Base-by-base conservation (phyloP, 1,140 invertebrate species). In the Hylaeus anthracinus region DNA sequence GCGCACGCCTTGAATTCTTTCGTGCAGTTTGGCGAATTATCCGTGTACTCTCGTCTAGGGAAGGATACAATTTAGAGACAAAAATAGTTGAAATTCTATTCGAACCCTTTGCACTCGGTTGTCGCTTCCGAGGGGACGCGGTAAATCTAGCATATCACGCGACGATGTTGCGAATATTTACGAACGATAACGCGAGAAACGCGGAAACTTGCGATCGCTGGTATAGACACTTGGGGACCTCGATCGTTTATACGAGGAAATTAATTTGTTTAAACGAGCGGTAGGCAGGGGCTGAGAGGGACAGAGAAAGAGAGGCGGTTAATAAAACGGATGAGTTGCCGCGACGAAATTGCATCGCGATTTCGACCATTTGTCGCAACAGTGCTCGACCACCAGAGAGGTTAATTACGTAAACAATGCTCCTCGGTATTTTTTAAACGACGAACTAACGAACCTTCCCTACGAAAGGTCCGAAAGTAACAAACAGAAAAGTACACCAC, bases 381-480 rank as follows among this genome's bases (percentile, higher is more conserved):
- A 78, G 63, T 63, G 67, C n/a, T 48, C 12, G 6, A 12, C 45
- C 66, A 37, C 56, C 65, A 51, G 55, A 63, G 66, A 72, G 67
- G 76, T 72, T 78, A 78, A 78, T 78, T 78, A 78, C 76, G 76
- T 71, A 72, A 78, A 78, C 67, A 72, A 15, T 41, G 61, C 53
- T 75, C 39, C 48, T 75, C n/a, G 15, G 66, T 77, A 77, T 77
- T 77, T 77, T 77, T 77, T 43, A 61, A 71, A n/a, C 43, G 45
- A n/a, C 67, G 55, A 61, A 77, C 71, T 71, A 77, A 77, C 66
- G 66, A 6, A 64, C 45, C 26, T n/a, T 9, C 10, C 26, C 56
- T 3, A 66, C 64, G 64, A 10, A 9, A 48, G 15, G 3, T 10
- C 53, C 14, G 74, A 43, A 51, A 77, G 67, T 71, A 77, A 51